Base-by-base conservation (phyloP, 1,140 invertebrate species). In the Pseudobourletiella spinata region DNA sequence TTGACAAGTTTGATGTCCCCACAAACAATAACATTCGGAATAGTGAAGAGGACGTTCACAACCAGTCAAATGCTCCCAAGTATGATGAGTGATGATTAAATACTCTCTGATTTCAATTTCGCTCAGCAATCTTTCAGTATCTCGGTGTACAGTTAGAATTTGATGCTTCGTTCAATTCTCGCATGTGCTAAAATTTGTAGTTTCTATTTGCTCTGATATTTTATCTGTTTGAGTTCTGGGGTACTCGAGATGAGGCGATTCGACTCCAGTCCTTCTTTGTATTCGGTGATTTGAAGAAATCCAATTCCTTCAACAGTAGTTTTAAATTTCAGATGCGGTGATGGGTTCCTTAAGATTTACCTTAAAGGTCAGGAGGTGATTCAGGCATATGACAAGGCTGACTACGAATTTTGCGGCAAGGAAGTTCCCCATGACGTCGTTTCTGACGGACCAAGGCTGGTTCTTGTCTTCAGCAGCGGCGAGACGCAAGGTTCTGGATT, bases 401-500 rank as follows among this genome's bases (percentile, higher is more conserved):
- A 96, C 74, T 83, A 91, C 71, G 91, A 92, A 74, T 82, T 95
- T 71, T 98, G 93, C 74, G 92, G 93, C 4, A 83, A 86, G 62
- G 70, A 74, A 1, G 55, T 74, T 20, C 87, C 88, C 18, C 81
- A 81, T 26, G 79, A 80, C 22, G 80, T 91, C 43, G 82, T 88
- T 55, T 93, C 90, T 32, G 88, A 93, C 73, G 91, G 91, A 0
- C 91, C 93, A n/a, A 80, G 92, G 25, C 82, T 97, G 56, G 87
- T 94, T 29, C 86, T 96, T 81, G 87, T 95, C 1, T 95, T 97
- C 75, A 91, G 87, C 71, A 91, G 88, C 54, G 91, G 91, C 1
- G 88, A 93, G 71, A 79, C 86, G 29, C 86, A 90, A 28, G 92
- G 92, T 1, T 78, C 84, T 32, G 91, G 91, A 44, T 98, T 97